phyloP scores from a whole-genome alignment of 2,888 invertebrate genomes.

The Actias luna region DNA sequence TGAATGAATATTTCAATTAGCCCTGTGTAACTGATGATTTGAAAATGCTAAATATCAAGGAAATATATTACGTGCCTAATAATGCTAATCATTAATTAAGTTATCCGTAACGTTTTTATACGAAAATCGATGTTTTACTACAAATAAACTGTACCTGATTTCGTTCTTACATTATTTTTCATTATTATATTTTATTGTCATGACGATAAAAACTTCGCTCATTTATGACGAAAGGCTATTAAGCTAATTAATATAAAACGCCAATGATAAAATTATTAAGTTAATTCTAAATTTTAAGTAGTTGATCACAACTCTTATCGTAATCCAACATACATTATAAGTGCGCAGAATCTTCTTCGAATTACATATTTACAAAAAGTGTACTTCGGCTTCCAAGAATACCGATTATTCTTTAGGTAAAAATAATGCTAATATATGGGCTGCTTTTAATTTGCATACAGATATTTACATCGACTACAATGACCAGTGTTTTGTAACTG shows the following conservation, averaged over 20 bases:
- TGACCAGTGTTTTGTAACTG: conserved; percentile 33
- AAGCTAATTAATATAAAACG: not conserved
- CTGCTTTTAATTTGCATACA: conserved; percentile 23
- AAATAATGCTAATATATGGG: conserved; percentile 17
- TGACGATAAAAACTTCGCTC: not conserved
- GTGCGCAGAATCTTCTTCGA: not conserved
- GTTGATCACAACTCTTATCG: not conserved
- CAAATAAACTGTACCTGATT: not conserved
- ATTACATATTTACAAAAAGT: not conserved
- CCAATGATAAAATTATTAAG: not conserved
- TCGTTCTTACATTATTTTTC: too few relatives aligned
- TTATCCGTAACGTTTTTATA: not conserved
- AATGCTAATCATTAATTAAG: not conserved
- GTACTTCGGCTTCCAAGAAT: not conserved
- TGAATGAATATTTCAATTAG: conserved; percentile 13
- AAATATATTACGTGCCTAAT: not conserved
- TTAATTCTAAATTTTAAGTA: not conserved
- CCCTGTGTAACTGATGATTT: not conserved
- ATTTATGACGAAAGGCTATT: not conserved
- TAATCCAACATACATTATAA: not conserved
- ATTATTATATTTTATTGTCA: not conserved
- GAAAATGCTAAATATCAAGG: not conserved
- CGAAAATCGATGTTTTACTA: not conserved
- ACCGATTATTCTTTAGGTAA: conserved; percentile 5
- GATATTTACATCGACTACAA: conserved; percentile 29